Evolutionary conservation across 2,797 vertebrate species (phyloP), one percentile per base, ranked within the genome.

Genomic region (Helostoma temminkii): DNA sequence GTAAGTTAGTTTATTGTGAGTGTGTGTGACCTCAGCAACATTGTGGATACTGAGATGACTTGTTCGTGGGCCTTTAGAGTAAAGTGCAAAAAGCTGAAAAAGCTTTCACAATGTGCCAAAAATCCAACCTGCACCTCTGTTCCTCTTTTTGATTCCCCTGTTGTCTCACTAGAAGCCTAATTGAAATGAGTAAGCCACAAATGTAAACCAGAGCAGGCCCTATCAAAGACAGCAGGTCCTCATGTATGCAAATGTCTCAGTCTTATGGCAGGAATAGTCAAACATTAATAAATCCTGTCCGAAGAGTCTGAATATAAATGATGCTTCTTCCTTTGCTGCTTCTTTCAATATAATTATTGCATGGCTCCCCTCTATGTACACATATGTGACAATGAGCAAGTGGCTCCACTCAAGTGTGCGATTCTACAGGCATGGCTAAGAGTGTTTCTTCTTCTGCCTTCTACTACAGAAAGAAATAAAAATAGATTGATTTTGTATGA

Each of bases 161-260:
- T n/a, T n/a, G n/a, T n/a, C n/a, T n/a, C n/a, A n/a, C n/a, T n/a
- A n/a, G 39, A 76, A 69, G 70, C 54, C 30, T 57, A 63, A 70
- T 58, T 69, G 64, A 74, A 66, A 71, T 1, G 24, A 55, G 64
- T 72, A 71, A 65, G 47, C 16, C 64, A 54, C 26, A 71, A 66
- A 71, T 64, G 56, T 69, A 79, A 71, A 79, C 24, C 36, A 52
- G 30, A 56, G 65, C 42, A 4, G 45, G 12, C 30, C 48, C 10
- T 61, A 55, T 74, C 36, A 52, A 67, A 78, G 60, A 36, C 39
- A 37, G n/a, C 18, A 4, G 34, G 41, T 36, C 34, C 58, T 61
- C 46, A 30, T 45, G 18, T 53, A 66, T 49, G 49, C 61, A 60
- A 62, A 71, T 71, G 60, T 58, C 12, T 42, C 24, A 26, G 49